A percentile compares a stretch with the other conserved stretches of the same genome.
phyloP scores from a whole-genome alignment of 2,888 invertebrate genomes.

The Epistrophe grossulariae region DNA sequence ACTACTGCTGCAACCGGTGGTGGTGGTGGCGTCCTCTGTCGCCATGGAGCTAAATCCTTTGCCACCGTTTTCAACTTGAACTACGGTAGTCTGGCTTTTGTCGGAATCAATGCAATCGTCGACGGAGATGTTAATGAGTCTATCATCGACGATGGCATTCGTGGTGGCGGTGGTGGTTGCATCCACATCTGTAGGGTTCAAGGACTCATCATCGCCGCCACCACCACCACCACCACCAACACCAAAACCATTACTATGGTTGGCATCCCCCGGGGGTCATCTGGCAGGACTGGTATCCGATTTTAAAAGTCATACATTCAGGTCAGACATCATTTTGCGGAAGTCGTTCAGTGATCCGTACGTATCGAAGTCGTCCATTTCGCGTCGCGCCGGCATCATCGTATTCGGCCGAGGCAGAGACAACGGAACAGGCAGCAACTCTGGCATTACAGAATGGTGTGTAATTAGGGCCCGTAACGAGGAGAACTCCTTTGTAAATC shows the following conservation, averaged over 20 bases:
- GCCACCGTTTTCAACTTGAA: conserved; percentile 19
- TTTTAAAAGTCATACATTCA: conserved; percentile 85
- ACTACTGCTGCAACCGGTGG: conserved; percentile 63
- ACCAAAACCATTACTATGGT: conserved; percentile 12
- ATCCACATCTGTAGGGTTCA: conserved; percentile 39
- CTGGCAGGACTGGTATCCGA: conserved; percentile 70
- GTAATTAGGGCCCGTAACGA: conserved; percentile 96
- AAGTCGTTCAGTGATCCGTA: conserved; percentile 90
- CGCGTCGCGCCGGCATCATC: conserved; percentile 81
- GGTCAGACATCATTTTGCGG: conserved; percentile 90
- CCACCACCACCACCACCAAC: conserved; percentile 7
- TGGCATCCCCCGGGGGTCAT: conserved; percentile 53
- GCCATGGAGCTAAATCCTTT: conserved; percentile 24
- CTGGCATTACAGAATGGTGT: conserved; percentile 99
- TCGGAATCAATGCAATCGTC: conserved; percentile 68
- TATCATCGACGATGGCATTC: conserved; percentile 41
- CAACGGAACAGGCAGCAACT: conserved; percentile 96
- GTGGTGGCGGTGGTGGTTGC: neutral
- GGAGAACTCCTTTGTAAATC: conserved; percentile 98
- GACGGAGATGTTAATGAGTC: conserved; percentile 72
- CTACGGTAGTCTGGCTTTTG: conserved; percentile 61
- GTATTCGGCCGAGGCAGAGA: conserved; percentile 88
- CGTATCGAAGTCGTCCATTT: conserved; percentile 90
- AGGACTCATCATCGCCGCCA: conserved; percentile 43
- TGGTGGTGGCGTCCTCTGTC: conserved; percentile 39